Evolutionary conservation across 2,888 invertebrate genomes (phyloP), one percentile per base, ranked within the genome.

Genomic region (Cerastis leucographa): DNA sequence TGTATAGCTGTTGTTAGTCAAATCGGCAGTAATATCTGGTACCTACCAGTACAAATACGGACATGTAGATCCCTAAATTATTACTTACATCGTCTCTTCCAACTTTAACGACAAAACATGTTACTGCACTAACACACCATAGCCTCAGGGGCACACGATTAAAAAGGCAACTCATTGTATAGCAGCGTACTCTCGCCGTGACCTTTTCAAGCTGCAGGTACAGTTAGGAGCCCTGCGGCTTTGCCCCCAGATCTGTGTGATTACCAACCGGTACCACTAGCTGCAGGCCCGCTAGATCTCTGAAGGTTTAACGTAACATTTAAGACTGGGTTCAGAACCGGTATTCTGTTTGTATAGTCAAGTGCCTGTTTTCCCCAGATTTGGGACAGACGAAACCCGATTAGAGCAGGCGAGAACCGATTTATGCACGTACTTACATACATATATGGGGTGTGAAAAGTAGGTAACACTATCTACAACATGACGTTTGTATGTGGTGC

Each of bases 201-300:
- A 85, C 83, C 83, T 84, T 81, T 84, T 9, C 68, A 72, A 69
- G 82, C 11, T 54, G 40, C 44, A 74, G 35, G 81, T 85, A 83
- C 83, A 83, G 83, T 83, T 83, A 83, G 83, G 14, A 75, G 70
- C 85, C 82, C 82, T 72, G 72, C 66, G 83, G 83, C 82, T 78
- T 19, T 46, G 83, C 83, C 74, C 83, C 71, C 19, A 82, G 85
- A 78, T 84, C 83, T 67, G 59, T 61, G 82, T 64, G 85, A 84
- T 77, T 77, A 66, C 64, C 71, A 72, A 84, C 83, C 85, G 83
- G 85, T 85, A 81, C 82, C 44, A 64, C 42, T 11, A 54, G n/a
- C 40, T 64, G 40, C 54, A 59, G 54, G 7, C 59, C 54, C 67
- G 44, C 71, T 80, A 76, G 17, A n/a, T 65, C 71, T 80, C 56